These are phyloP conservation scores for Calyptomena viridis DNA, from an alignment of 2,113 vertebrate species.

Conservation along the genomic window DNA sequence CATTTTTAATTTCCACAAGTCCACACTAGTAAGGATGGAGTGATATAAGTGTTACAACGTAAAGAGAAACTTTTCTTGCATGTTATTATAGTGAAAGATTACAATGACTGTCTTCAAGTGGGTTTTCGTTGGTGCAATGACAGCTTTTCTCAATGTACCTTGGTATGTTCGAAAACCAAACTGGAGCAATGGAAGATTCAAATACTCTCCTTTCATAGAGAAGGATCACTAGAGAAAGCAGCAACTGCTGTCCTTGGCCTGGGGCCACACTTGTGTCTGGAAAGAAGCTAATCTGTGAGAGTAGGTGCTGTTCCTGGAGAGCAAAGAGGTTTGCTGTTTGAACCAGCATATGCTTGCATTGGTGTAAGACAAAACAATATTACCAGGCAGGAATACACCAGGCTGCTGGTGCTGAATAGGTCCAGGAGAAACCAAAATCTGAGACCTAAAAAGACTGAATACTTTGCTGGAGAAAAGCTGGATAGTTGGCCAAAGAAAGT, in stretches of 20 bases:
- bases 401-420: background rate
- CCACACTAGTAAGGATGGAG: background rate
- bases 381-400: background rate
- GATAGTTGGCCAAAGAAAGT: background rate
- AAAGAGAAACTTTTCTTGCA: background rate
- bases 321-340: background rate
- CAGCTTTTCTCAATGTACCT: background rate
- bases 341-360: rapidly evolving
- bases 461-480: background rate
- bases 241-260: background rate
- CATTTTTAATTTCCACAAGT: background rate
- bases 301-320: background rate
- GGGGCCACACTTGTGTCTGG: background rate
- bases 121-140: background rate
- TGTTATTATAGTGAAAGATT: background rate
- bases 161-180: rapidly evolving
- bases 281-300: background rate
- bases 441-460: background rate
- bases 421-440: background rate
- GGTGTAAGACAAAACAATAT: background rate
- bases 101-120: background rate
- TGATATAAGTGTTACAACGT: background rate
- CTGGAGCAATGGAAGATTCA: background rate
- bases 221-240: background rate
- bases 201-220: background rate